A percentile compares a stretch with the other conserved stretches of the same genome.
Evolutionary conservation across 2,113 vertebrate genomes (phyloP).

Genomic region (Chionomys nivalis): DNA sequence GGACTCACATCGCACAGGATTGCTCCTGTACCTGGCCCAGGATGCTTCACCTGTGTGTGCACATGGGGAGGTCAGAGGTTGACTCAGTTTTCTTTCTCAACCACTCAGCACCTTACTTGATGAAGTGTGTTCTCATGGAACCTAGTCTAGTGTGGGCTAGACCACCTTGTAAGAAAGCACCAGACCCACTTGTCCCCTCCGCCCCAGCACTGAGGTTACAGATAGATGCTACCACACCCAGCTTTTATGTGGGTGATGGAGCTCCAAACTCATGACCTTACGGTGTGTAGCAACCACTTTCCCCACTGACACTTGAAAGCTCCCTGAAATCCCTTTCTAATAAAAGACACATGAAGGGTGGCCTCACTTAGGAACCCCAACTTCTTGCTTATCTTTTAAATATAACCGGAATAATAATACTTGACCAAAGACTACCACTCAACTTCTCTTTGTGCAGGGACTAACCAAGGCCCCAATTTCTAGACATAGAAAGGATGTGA

Average conservation of each 20-base stretch:
- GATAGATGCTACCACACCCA: background rate
- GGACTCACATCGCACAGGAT: background rate
- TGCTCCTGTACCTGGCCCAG: background rate
- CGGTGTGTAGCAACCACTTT: background rate
- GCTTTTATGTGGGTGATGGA: background rate
- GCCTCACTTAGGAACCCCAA: background rate
- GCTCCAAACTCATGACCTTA: background rate
- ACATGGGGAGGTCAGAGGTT: background rate
- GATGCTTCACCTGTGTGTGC: background rate
- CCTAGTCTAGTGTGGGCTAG: background rate
- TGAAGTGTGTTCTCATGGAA: background rate
- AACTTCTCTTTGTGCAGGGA: background rate
- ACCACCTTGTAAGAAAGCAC: background rate
- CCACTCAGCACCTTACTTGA: background rate
- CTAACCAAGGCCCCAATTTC: background rate
- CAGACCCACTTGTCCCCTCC: background rate
- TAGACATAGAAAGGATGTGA: background rate
- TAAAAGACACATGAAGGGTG: background rate
- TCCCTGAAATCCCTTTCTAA: background rate
- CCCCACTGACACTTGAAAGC: background rate
- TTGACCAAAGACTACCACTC: background rate
- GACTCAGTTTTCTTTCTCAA: background rate
- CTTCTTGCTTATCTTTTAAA: slow-evolving; percentile 30
- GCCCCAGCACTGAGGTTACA: background rate
- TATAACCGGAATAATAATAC: background rate